Conservation (phyloP, 1,140 invertebrate genomes). For the Trichonephila inaurata region DNA sequence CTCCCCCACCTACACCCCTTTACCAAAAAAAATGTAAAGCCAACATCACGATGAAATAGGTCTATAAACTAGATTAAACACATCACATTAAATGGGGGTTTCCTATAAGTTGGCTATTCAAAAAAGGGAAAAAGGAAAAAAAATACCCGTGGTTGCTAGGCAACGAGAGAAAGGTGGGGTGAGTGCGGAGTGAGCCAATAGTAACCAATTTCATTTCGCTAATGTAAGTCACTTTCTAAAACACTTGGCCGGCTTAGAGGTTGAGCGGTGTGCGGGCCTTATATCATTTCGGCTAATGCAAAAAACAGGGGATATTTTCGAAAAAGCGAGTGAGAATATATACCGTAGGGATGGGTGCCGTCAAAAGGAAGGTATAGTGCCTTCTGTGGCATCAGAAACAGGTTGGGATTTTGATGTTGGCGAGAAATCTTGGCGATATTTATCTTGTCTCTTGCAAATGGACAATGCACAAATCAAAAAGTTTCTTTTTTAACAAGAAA, state of each 20-base stretch:
- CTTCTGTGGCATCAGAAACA: slow-evolving; percentile 25
- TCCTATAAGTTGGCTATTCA: slow-evolving; percentile 57
- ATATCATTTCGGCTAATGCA: slow-evolving; percentile 69
- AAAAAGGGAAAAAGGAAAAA: slow-evolving; percentile 18
- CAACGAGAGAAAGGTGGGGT: slow-evolving; percentile 3
- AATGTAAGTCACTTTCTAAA: slow-evolving; percentile 71
- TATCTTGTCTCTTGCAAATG: background rate
- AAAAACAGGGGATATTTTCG: slow-evolving; percentile 41
- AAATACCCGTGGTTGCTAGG: slow-evolving; percentile 53
- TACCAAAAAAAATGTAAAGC: slow-evolving; percentile 30
- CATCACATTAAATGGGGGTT: slow-evolving; percentile 72
- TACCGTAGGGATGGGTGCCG: slow-evolving; percentile 26
- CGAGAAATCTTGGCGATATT: background rate
- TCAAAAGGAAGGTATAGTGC: background rate
- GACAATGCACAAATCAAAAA: background rate
- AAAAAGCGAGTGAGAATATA: slow-evolving; percentile 30
- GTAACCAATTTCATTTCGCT: slow-evolving; percentile 73
- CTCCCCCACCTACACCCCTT: no score
- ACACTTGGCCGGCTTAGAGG: slow-evolving; percentile 63
- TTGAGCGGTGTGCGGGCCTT: slow-evolving; percentile 11
- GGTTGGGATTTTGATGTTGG: slow-evolving; percentile 40
- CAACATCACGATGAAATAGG: slow-evolving; percentile 61
- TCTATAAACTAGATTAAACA: slow-evolving; percentile 76
- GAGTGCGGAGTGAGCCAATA: slow-evolving; percentile 9
- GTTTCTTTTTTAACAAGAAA: background rate